These are phyloP conservation scores for Siphonodentalium dalli DNA, from an alignment of 2,888 invertebrate species.

Conservation along the genomic window DNA sequence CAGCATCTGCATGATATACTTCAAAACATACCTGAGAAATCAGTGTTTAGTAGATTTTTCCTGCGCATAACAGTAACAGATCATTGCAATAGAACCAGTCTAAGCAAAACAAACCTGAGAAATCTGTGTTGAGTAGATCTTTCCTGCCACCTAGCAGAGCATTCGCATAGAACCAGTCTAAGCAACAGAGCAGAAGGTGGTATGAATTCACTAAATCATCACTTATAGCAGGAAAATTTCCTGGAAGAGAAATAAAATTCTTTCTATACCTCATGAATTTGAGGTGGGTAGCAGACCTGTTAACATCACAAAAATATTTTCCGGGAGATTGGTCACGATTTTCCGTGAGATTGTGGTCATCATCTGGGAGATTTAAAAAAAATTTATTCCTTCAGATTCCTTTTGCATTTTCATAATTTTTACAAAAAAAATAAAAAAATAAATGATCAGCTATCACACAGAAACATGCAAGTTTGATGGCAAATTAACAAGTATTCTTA, in stretches of 20 bases:
- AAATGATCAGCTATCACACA: no score
- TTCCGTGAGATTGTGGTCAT: no score
- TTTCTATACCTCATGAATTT: neutral
- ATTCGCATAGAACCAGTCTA: constrained; percentile 90
- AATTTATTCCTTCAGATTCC: no score
- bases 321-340: no score
- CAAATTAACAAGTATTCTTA: no score
- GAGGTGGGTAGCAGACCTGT: neutral
- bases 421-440: no score
- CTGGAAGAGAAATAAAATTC: constrained; percentile 61
- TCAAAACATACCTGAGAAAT: constrained; percentile 79
- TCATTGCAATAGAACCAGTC: constrained; percentile 91
- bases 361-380: no score
- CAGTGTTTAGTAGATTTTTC: constrained; percentile 84
- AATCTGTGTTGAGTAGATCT: constrained; percentile 85
- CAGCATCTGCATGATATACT: no score
- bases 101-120: constrained; percentile 79
- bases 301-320: neutral
- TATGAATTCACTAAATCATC: constrained; percentile 94
- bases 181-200: constrained; percentile 87
- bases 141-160: constrained; percentile 79
- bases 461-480: no score
- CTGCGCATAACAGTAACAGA: constrained; percentile 78
- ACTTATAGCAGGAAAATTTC: constrained; percentile 83
- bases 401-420: no score